phyloP scores from a whole-genome alignment of 1,140 invertebrate species.

The Aphaenogaster rudis region DNA sequence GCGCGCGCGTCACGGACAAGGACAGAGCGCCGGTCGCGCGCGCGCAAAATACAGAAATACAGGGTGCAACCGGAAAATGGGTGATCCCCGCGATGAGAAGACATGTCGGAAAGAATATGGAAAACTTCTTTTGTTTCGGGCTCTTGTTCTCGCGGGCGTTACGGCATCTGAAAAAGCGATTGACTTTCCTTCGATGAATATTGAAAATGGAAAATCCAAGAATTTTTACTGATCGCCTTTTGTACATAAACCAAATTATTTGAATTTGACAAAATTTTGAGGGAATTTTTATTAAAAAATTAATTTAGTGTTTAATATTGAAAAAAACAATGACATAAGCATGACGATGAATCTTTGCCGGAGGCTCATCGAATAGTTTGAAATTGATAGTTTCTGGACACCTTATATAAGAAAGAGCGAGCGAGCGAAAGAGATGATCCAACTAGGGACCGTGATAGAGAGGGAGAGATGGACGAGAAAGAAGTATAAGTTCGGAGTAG shows the following conservation, averaged over 20 bases:
- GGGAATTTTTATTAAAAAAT: neutral
- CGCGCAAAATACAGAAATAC: conserved; percentile 34
- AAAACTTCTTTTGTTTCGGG: neutral
- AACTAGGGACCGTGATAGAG: neutral
- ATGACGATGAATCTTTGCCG: no score
- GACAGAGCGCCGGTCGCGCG: conserved; percentile 36
- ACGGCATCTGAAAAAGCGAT: neutral
- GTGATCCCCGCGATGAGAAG: neutral
- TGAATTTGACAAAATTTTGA: neutral
- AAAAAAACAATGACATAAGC: neutral
- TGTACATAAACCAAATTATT: neutral
- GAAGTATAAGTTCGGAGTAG: conserved; percentile 50
- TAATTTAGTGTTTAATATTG: neutral
- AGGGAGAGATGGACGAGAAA: conserved; percentile 21
- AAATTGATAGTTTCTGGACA: conserved; percentile 2
- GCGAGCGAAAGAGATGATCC: conserved; percentile 44
- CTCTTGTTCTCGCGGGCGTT: no score
- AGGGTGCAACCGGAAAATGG: conserved; percentile 10
- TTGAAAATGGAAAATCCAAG: neutral
- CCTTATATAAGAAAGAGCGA: conserved; percentile 37
- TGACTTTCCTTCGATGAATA: neutral
- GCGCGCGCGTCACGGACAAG: conserved; percentile 51
- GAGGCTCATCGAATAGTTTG: neutral
- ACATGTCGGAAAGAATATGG: neutral
- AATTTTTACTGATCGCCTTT: neutral